phyloP scores from a whole-genome alignment of 2,113 vertebrate species.

The Gymnobelideus leadbeateri region DNA sequence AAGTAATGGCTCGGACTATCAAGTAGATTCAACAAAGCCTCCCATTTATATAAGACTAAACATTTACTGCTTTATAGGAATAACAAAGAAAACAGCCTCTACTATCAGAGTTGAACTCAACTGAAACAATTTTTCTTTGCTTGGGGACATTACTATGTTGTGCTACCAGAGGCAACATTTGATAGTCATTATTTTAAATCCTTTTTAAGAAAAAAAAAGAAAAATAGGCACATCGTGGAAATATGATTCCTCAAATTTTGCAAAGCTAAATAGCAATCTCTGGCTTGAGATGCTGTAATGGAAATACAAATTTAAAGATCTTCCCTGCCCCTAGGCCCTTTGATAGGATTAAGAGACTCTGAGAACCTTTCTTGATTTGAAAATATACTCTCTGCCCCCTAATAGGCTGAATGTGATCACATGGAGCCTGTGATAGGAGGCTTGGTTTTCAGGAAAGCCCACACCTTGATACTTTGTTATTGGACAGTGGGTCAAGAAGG shows the following conservation, averaged over 20 bases:
- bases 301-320: too few relatives aligned
- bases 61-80: neutral
- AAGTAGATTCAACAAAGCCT: neutral
- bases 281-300: too few relatives aligned
- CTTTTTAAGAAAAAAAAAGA: conserved; percentile 42
- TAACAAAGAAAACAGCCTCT: neutral
- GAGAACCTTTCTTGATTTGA: too few relatives aligned
- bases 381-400: too few relatives aligned
- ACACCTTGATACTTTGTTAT: too few relatives aligned
- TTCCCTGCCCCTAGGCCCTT: too few relatives aligned
- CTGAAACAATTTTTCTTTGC: neutral
- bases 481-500: too few relatives aligned
- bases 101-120: neutral
- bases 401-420: too few relatives aligned
- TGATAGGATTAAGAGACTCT: too few relatives aligned
- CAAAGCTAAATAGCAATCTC: neutral
- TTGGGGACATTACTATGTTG: neutral
- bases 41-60: neutral
- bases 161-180: neutral
- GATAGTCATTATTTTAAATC: neutral
- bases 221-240: neutral
- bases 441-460: too few relatives aligned
- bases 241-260: conserved; percentile 17
- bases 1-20: neutral
- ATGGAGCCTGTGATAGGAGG: too few relatives aligned